Evolutionary conservation across 2,797 vertebrate species (phyloP), one percentile per base, ranked within the genome.

Genomic region (Esox lucius): DNA sequence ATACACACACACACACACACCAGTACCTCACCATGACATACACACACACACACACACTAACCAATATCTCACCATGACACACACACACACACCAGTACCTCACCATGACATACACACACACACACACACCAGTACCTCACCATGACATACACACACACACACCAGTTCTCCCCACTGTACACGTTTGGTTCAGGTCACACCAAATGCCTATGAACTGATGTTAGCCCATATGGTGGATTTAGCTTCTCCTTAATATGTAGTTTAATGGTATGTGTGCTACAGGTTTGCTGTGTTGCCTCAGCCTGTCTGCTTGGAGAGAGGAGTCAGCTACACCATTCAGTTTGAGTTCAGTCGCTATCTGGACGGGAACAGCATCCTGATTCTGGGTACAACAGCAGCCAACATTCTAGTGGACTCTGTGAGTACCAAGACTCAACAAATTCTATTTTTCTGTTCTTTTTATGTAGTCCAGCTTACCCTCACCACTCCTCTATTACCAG

Each of bases 401-500:
- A 81, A 92, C 11, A 78, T 98, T 42, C 95, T 99, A 1, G 84
- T 98, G 0, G 98, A 99, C 87, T 98, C 98, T 80, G 98, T 99
- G 86, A 96, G 94, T 77, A 53, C 28, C 28, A 31, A 59, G 53
- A 22, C n/a, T 70, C 19, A 49, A 8, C 11, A 26, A 28, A 28
- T 5, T 0, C 62, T 12, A 62, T 12, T 3, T 16, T 3, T 39
- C 9, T 53, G n/a, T 11, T 62, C 7, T 26, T 6, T 69, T 17
- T 22, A 33, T 22, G 51, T 1, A 39, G 17, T 46, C 69, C 31
- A 59, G 9, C 31, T 51, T 42, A 22, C 64, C 51, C 53, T 39
- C 35, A 42, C 16, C n/a, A 11, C 70, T 35, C 6, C 46, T 26
- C 7, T 69, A 68, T 42, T 64, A 74, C 69, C 24, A 99, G 98